Evolutionary conservation across 1,140 invertebrate genomes (phyloP).

Genomic region (Anadara kagoshimensis): DNA sequence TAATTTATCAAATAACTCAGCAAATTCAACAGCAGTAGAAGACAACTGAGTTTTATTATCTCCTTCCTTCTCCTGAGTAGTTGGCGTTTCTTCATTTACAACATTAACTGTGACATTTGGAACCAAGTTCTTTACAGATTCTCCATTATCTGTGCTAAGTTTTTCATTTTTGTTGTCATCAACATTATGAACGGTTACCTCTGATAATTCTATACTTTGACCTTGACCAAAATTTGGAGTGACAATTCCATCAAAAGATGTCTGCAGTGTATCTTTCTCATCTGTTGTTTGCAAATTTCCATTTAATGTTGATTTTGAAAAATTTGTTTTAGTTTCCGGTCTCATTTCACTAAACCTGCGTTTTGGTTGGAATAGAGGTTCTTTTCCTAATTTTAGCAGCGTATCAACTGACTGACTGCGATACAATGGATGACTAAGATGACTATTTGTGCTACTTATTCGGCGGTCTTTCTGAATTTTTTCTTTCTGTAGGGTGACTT

Average conservation of each 20-base stretch:
- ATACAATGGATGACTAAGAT: slow-evolving; percentile 79
- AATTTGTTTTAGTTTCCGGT: slow-evolving; percentile 23
- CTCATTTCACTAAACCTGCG: slow-evolving; percentile 59
- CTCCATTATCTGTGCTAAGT: background rate
- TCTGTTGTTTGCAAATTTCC: background rate
- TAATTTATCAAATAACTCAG: slow-evolving; percentile 45
- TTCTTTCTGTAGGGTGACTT: slow-evolving; percentile 61
- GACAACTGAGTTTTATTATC: background rate
- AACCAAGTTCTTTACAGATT: background rate
- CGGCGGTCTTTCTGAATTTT: slow-evolving; percentile 32
- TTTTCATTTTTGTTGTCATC: slow-evolving; percentile 2
- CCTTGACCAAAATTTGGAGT: background rate
- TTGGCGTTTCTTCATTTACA: background rate
- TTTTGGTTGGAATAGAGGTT: slow-evolving; percentile 45
- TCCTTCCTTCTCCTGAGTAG: background rate
- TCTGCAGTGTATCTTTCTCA: no score
- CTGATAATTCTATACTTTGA: background rate
- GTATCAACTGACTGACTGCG: slow-evolving; percentile 82
- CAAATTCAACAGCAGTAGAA: slow-evolving; percentile 15
- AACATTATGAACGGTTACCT: background rate
- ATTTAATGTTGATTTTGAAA: background rate
- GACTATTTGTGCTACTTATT: slow-evolving; percentile 37
- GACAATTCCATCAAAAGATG: no score
- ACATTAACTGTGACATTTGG: slow-evolving; percentile 11
- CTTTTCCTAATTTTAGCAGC: slow-evolving; percentile 58